Evolutionary conservation across 2,113 vertebrate species (phyloP).

Genomic region (Piaya cayana): DNA sequence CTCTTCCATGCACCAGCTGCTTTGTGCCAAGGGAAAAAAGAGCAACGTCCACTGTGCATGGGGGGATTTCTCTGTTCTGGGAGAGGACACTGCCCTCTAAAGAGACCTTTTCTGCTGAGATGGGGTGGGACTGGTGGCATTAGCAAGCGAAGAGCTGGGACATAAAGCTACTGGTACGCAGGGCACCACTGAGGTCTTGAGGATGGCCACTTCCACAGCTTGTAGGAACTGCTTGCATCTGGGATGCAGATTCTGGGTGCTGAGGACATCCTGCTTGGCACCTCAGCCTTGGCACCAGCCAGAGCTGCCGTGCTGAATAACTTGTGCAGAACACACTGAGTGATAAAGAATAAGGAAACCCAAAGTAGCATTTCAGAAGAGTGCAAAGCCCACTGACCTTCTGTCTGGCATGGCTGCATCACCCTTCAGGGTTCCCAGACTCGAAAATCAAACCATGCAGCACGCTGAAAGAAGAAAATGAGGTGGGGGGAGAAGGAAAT

Average conservation of each 20-base stretch:
- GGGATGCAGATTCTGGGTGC: background rate
- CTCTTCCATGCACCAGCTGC: background rate
- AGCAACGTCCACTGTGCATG: fast-evolving
- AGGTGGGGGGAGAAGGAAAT: background rate
- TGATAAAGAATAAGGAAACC: background rate
- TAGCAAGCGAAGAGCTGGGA: background rate
- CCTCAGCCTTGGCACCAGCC: background rate
- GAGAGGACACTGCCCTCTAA: background rate
- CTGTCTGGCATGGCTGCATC: background rate
- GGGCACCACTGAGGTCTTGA: background rate
- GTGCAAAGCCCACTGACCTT: background rate
- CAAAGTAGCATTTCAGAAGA: background rate
- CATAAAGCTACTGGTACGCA: background rate
- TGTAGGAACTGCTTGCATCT: background rate
- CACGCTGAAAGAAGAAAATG: background rate
- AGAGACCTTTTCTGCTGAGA: fast-evolving
- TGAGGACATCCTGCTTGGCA: background rate
- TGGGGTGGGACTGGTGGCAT: background rate
- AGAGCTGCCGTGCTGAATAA: background rate
- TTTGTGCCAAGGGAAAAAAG: background rate
- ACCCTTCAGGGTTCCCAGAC: background rate
- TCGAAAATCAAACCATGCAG: background rate
- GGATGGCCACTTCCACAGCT: fast-evolving
- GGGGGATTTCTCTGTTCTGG: background rate
- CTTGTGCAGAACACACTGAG: background rate